Conservation (phyloP, 2,888 invertebrate genomes). For the Pantelozetes paolii region DNA sequence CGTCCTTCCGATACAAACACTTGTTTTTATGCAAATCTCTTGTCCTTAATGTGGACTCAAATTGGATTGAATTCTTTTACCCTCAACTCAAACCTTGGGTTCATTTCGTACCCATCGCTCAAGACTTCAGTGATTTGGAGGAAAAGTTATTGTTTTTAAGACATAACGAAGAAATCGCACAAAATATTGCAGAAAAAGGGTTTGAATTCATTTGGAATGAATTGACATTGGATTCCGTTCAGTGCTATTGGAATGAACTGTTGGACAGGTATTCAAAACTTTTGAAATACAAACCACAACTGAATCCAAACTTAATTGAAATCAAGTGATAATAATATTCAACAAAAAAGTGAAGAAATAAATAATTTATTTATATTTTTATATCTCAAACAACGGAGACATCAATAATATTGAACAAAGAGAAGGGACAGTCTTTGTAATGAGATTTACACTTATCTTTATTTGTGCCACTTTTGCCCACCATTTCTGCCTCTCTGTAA, state of each 20-base stretch:
- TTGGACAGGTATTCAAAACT: conserved; percentile 66
- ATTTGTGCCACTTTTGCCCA: conserved; percentile 26
- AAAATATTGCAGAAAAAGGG: conserved; percentile 74
- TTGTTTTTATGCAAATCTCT: conserved; percentile 85
- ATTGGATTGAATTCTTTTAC: conserved; percentile 95
- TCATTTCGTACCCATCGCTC: conserved; percentile 83
- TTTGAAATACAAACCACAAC: conserved; percentile 59
- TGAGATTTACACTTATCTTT: conserved; percentile 34
- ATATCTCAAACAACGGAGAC: background rate
- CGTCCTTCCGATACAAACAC: conserved; percentile 94
- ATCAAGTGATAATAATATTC: background rate
- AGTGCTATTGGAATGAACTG: conserved; percentile 79
- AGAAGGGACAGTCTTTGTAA: conserved; percentile 41
- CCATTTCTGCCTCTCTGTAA: conserved; percentile 35
- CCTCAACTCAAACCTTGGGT: conserved; percentile 85
- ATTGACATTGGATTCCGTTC: conserved; percentile 72
- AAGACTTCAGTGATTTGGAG: conserved; percentile 67
- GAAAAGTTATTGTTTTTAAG: conserved; percentile 50
- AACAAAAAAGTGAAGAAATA: background rate
- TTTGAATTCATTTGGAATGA: conserved; percentile 76
- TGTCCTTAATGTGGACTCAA: conserved; percentile 87
- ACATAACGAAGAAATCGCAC: conserved; percentile 67
- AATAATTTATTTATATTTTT: background rate
- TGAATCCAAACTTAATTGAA: background rate
- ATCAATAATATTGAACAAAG: conserved; percentile 39